phyloP scores from a whole-genome alignment of 2,797 vertebrate species.

The Tapirus indicus region DNA sequence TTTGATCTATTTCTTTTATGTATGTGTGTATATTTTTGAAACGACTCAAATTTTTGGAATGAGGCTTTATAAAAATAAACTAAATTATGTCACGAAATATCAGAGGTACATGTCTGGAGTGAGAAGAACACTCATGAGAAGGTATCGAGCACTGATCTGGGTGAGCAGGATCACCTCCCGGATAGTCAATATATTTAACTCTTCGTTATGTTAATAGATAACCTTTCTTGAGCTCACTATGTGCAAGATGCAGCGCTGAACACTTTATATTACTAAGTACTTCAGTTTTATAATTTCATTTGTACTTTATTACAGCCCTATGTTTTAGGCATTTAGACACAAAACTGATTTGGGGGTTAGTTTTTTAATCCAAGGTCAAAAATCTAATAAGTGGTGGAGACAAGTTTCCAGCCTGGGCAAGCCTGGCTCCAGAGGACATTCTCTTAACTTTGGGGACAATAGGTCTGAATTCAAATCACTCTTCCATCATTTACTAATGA shows the following conservation, averaged over 20 bases:
- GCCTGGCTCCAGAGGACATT: not conserved
- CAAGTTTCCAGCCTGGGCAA: not conserved
- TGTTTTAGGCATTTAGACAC: not conserved
- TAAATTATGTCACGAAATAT: not conserved
- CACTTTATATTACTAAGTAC: not conserved
- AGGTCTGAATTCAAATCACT: not conserved
- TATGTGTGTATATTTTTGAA: not conserved
- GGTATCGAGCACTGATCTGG: not conserved
- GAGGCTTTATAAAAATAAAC: not conserved
- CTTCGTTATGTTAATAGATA: not conserved
- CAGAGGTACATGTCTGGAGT: not conserved
- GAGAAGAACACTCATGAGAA: not conserved
- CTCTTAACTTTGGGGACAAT: not conserved
- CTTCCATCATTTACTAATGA: not conserved
- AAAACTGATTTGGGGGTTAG: not conserved
- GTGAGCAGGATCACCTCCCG: not conserved
- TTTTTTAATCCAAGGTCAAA: not conserved
- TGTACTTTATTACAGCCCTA: not conserved
- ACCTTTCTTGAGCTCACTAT: not conserved
- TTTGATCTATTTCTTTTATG: not conserved
- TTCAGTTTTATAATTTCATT: conserved; percentile 20
- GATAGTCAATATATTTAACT: not conserved
- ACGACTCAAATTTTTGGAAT: not conserved
- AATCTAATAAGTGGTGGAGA: not conserved
- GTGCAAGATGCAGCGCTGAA: not conserved